Conservation (phyloP, 2,113 vertebrate genomes). For the Pyxicephalus adspersus region DNA sequence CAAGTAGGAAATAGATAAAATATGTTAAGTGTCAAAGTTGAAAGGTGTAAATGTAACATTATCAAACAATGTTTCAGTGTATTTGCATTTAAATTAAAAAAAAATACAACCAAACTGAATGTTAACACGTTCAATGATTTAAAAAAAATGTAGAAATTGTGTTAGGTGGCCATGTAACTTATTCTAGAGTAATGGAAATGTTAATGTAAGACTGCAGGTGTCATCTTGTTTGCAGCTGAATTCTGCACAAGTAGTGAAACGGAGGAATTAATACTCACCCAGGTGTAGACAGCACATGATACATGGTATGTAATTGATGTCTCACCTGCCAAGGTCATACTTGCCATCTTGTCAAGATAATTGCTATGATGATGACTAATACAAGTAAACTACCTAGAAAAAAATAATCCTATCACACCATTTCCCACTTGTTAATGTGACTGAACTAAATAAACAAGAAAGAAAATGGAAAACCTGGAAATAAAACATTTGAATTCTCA, state of each 20-base stretch:
- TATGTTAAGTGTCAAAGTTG: slow-evolving; percentile 13
- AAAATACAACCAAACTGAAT: slow-evolving; percentile 42
- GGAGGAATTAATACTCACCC: slow-evolving; percentile 32
- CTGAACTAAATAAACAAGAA: slow-evolving; percentile 46
- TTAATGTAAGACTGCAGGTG: slow-evolving; percentile 47
- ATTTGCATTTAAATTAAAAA: slow-evolving; percentile 57
- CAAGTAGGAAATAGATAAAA: slow-evolving; percentile 38
- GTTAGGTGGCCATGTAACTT: slow-evolving; percentile 2
- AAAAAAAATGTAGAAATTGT: slow-evolving; percentile 47
- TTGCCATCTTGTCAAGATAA: slow-evolving; percentile 48
- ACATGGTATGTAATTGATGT: slow-evolving; percentile 45
- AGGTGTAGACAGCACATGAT: slow-evolving; percentile 46
- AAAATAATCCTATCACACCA: slow-evolving; percentile 35
- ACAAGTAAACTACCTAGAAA: slow-evolving; percentile 43
- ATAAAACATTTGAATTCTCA: slow-evolving; percentile 21
- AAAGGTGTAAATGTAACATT: slow-evolving; percentile 13
- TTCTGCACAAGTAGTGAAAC: slow-evolving; percentile 35
- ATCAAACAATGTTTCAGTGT: slow-evolving; percentile 9
- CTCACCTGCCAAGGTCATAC: slow-evolving; percentile 51
- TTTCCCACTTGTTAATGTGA: slow-evolving; percentile 36
- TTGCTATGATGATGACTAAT: slow-evolving; percentile 48
- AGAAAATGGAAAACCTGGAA: slow-evolving; percentile 36
- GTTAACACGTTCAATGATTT: slow-evolving; percentile 43
- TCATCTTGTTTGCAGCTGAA: slow-evolving; percentile 6
- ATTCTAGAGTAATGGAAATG: slow-evolving; percentile 37